Percentiles rank a stretch among this genome's conserved stretches.
These are phyloP conservation scores for Papilio dardanus DNA, from an alignment of 1,140 invertebrate genomes.

Conservation along the genomic window DNA sequence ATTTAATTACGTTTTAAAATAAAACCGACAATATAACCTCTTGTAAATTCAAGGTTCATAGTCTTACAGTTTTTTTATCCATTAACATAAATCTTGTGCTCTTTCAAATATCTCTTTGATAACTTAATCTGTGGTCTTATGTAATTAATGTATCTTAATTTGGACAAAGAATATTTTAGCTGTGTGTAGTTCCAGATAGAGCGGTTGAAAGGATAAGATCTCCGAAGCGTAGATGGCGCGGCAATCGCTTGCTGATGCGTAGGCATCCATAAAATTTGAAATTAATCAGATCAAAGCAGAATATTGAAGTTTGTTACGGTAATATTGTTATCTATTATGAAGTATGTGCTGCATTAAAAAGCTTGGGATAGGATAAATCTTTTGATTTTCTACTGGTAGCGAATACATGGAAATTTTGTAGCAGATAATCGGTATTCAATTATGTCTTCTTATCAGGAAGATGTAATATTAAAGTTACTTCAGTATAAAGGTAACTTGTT, in stretches of 20 bases:
- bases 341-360: background rate
- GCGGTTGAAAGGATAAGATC: conserved; percentile 52
- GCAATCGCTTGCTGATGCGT: conserved; percentile 46
- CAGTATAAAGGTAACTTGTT: background rate
- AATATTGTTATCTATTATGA: conserved; percentile 8
- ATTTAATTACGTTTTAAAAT: conserved; percentile 15
- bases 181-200: conserved; percentile 49
- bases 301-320: conserved; percentile 44
- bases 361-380: background rate
- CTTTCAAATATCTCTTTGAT: conserved; percentile 28
- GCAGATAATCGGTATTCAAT: too few relatives aligned
- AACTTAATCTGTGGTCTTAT: conserved; percentile 21
- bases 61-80: background rate
- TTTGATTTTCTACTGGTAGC: background rate
- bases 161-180: conserved; percentile 51
- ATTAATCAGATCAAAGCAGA: conserved; percentile 54
- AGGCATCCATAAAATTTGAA: conserved; percentile 61
- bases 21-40: background rate
- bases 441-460: too few relatives aligned
- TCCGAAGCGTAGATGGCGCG: conserved; percentile 45
- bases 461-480: background rate
- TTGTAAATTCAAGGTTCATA: conserved; percentile 19
- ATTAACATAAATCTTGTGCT: conserved; percentile 23
- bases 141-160: conserved; percentile 52
- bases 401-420: background rate